Evolutionary conservation across 64 coral and sea anemone species (phyloP).

Genomic region (Cladopsammia gracilis): DNA sequence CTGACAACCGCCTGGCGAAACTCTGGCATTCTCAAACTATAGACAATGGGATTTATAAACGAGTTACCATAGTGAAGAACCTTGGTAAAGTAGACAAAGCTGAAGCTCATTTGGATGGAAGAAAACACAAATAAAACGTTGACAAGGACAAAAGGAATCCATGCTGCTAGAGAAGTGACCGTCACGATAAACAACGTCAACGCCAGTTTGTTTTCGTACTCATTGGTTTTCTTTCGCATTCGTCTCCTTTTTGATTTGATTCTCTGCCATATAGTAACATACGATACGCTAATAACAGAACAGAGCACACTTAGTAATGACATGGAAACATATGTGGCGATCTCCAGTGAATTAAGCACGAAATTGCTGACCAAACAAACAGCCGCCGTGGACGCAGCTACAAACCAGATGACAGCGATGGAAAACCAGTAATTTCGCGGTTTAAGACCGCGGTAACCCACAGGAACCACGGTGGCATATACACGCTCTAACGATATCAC

Average conservation of each 20-base stretch:
- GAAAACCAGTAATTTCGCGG: constrained; percentile 10
- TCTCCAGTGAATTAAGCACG: constrained; percentile 25
- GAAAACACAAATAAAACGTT: constrained; percentile 24
- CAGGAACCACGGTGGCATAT: constrained; percentile 46
- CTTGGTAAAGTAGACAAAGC: constrained; percentile 44
- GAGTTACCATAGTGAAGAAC: constrained; percentile 66
- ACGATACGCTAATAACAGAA: constrained; percentile 47
- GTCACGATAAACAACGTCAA: constrained; percentile 68
- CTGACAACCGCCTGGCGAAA: constrained; percentile 14
- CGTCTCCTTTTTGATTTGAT: constrained; percentile 28
- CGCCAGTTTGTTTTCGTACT: constrained; percentile 63
- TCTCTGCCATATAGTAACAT: constrained; percentile 44
- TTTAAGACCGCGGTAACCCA: constrained; percentile 23
- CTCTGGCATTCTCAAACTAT: constrained; percentile 63
- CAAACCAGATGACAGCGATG: constrained; percentile 34
- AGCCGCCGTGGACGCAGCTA: not conserved
- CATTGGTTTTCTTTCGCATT: constrained; percentile 39
- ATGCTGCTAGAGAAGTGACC: constrained; percentile 45
- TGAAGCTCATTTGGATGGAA: not conserved
- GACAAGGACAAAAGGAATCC: constrained; percentile 54
- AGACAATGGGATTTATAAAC: constrained; percentile 61
- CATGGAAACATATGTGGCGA: constrained; percentile 36
- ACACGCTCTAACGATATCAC: constrained; percentile 72
- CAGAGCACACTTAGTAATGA: constrained; percentile 21
- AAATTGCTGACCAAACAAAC: constrained; percentile 16